Conservation (phyloP, 1,140 invertebrate genomes). For the Drosophila pandora region DNA sequence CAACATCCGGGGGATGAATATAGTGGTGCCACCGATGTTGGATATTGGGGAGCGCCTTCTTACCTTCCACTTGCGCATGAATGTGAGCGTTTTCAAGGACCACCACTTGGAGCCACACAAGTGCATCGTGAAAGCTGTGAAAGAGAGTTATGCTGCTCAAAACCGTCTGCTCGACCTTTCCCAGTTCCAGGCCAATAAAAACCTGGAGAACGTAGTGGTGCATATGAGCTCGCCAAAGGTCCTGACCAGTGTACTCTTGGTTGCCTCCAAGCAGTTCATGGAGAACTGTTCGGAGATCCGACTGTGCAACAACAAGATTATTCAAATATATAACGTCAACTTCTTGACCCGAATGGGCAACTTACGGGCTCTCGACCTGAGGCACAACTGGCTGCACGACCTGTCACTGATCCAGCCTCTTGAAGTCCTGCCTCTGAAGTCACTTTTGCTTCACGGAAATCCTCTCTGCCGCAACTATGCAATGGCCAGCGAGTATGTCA, state of each 20-base stretch:
- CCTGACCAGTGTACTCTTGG: slow-evolving; percentile 36
- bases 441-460: slow-evolving; percentile 84
- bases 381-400: slow-evolving; percentile 68
- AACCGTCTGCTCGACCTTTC: slow-evolving; percentile 64
- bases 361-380: slow-evolving; percentile 64
- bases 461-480: slow-evolving; percentile 84
- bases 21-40: slow-evolving; percentile 46
- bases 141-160: slow-evolving; percentile 50
- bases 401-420: slow-evolving; percentile 45
- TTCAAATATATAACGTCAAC: slow-evolving; percentile 29
- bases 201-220: slow-evolving; percentile 59
- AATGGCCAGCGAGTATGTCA: slow-evolving; percentile 83
- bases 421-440: slow-evolving; percentile 52
- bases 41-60: slow-evolving; percentile 3
- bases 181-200: slow-evolving; percentile 51
- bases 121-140: slow-evolving; percentile 52
- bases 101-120: slow-evolving; percentile 57
- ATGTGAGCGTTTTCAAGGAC: slow-evolving; percentile 50
- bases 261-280: slow-evolving; percentile 58
- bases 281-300: slow-evolving; percentile 59
- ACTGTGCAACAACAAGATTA: slow-evolving; percentile 64
- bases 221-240: slow-evolving; percentile 56
- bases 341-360: slow-evolving; percentile 47
- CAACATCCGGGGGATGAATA: slow-evolving; percentile 46
- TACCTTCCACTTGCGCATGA: slow-evolving; percentile 63